Conservation (phyloP, 2,888 invertebrate species). For the Heliconius hortense region DNA sequence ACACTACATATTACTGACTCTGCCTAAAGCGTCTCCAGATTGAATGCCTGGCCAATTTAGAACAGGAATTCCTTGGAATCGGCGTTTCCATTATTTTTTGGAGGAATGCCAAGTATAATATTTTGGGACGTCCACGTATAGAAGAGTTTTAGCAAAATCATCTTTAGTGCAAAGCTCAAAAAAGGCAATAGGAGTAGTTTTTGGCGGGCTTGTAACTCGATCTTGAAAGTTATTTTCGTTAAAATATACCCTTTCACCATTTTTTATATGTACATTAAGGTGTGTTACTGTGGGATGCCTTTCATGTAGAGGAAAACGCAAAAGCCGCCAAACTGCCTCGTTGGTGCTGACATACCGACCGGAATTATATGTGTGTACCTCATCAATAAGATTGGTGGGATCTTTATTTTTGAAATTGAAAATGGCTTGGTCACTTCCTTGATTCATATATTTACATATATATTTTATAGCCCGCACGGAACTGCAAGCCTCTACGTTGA, state of each 20-base stretch:
- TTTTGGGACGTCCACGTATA: background rate
- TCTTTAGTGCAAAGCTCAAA: too few relatives aligned
- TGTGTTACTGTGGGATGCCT: constrained; percentile 47
- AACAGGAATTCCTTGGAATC: background rate
- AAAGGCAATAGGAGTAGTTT: too few relatives aligned
- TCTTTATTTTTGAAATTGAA: constrained; percentile 38
- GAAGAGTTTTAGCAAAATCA: background rate
- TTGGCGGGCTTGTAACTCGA: too few relatives aligned
- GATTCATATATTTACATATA: constrained; percentile 41
- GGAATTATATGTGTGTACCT: constrained; percentile 48
- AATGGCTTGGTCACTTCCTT: constrained; percentile 44
- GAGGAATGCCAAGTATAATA: background rate
- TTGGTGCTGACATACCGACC: too few relatives aligned
- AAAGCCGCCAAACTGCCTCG: constrained; percentile 51
- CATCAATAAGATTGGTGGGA: constrained; percentile 38
- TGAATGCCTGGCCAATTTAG: background rate
- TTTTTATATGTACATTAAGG: constrained; percentile 46
- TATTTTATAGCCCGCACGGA: constrained; percentile 43
- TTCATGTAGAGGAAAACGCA: constrained; percentile 45
- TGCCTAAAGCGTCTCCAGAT: too few relatives aligned
- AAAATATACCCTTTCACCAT: constrained; percentile 53
- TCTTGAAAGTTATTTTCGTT: constrained; percentile 37
- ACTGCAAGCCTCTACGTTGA: constrained; percentile 44
- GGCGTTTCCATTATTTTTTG: background rate
- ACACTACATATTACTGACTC: too few relatives aligned